Evolutionary conservation across 2,797 vertebrate species (phyloP).

Genomic region (Dermochelys coriacea): DNA sequence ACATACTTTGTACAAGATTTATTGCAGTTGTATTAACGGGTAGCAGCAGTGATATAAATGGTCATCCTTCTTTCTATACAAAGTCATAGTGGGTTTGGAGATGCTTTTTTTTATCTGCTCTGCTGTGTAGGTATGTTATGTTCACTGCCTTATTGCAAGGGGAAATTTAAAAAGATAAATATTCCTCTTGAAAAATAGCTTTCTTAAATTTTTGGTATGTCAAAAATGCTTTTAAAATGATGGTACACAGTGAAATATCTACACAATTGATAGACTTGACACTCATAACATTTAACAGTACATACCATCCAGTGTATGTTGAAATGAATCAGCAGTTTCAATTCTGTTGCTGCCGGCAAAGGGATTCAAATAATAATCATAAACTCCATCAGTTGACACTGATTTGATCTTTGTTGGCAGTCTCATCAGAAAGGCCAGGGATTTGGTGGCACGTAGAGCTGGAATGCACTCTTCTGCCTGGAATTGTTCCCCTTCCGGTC

Average conservation of each 20-base stretch:
- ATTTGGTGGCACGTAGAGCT: neutral
- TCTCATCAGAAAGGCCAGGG: neutral
- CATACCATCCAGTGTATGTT: neutral
- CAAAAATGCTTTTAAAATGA: neutral
- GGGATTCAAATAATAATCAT: neutral
- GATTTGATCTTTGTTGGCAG: neutral
- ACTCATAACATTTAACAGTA: neutral
- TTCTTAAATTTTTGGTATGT: neutral
- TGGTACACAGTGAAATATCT: neutral
- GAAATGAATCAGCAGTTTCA: neutral
- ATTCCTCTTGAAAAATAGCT: neutral
- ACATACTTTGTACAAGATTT: too few relatives aligned
- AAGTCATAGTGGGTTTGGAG: neutral
- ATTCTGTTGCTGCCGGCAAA: neutral
- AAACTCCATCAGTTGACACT: rapidly evolving
- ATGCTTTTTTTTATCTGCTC: neutral
- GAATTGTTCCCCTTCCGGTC: neutral
- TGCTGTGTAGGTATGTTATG: neutral
- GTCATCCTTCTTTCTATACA: too few relatives aligned
- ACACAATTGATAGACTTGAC: neutral
- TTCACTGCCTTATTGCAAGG: rapidly evolving
- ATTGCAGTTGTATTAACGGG: too few relatives aligned
- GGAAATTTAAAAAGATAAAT: neutral
- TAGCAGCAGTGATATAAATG: too few relatives aligned
- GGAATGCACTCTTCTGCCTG: neutral